Base-by-base conservation (phyloP, 2,797 vertebrate species). In the Manis pentadactyla region DNA sequence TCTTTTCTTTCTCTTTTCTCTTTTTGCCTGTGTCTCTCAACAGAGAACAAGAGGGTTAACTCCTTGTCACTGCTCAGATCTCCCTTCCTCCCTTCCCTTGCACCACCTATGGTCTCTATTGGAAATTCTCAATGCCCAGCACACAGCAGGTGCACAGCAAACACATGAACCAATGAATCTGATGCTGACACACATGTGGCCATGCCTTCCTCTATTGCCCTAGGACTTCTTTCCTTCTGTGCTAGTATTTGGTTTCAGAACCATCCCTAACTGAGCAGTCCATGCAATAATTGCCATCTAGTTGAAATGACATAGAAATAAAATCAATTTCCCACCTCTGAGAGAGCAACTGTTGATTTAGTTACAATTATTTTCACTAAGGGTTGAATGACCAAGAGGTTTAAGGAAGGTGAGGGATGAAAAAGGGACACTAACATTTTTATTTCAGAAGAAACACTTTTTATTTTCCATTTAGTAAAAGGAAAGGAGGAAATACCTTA, bases 171-270 rank as follows among this genome's bases (percentile, higher is more conserved):
- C 74, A 34, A 6, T 4, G 18, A 51, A 49, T 19, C 57, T 8
- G 23, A 31, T 25, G 39, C 42, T 17, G 5, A 12, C 5, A 13
- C 2, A 1, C 0, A 2, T 42, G 8, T 0, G 0, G 4, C 53
- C 31, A 7, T 9, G 18, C 31, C 84, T 69, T 68, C 29, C 57
- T 85, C 25, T 19, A 14, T 6, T 8, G 25, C 15, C 31, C 18
- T 34, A n/a, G 49, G 12, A 12, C 57, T 53, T 17, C 71, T 79
- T n/a, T 87, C 78, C 37, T 5, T 86, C n/a, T 71, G n/a, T 64
- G 27, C 27, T 49, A 21, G 51, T 25, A 66, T 39, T 59, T 5
- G 4, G 17, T 46, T 63, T 88, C 21, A 18, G 39, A 73, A 59
- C 21, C 21, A 13, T 37, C 37, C n/a, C 37, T 75, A 66, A 57